Percentiles rank a stretch among this genome's conserved stretches.
phyloP scores from a whole-genome alignment of 2,113 vertebrate genomes.

The Chaetura pelagica region DNA sequence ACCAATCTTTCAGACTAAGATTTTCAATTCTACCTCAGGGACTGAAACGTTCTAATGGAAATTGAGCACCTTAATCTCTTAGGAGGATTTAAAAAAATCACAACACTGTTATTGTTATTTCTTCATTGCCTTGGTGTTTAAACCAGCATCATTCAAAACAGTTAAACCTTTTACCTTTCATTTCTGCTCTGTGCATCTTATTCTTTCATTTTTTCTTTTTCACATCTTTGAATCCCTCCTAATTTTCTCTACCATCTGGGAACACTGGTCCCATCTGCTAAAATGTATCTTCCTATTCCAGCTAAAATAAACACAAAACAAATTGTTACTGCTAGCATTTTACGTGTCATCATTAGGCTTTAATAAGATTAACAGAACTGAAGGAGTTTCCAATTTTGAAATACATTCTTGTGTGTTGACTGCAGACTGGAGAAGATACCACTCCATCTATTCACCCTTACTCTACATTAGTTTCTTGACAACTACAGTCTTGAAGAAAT shows the following conservation, averaged over 20 bases:
- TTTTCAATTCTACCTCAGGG: constrained; percentile 15
- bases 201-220: neutral
- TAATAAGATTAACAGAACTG: constrained; percentile 32
- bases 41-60: constrained; percentile 38
- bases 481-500: neutral
- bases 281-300: constrained; percentile 1
- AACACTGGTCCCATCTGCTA: constrained; percentile 33
- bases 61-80: constrained; percentile 11
- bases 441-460: neutral
- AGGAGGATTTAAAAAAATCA: neutral
- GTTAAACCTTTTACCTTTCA: neutral
- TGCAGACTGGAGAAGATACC: neutral
- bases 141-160: neutral
- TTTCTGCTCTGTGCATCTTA: neutral
- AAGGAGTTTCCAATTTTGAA: constrained; percentile 14
- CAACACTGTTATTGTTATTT: constrained; percentile 31
- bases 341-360: constrained; percentile 14
- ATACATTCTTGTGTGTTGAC: neutral
- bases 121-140: neutral
- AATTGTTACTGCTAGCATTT: constrained; percentile 15
- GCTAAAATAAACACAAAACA: constrained; percentile 38
- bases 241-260: constrained; percentile 12
- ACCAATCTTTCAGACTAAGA: constrained; percentile 16
- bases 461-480: neutral
- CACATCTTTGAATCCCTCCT: neutral